phyloP scores from a whole-genome alignment of 2,888 invertebrate genomes.

The Trissonchulus latispiculum region DNA sequence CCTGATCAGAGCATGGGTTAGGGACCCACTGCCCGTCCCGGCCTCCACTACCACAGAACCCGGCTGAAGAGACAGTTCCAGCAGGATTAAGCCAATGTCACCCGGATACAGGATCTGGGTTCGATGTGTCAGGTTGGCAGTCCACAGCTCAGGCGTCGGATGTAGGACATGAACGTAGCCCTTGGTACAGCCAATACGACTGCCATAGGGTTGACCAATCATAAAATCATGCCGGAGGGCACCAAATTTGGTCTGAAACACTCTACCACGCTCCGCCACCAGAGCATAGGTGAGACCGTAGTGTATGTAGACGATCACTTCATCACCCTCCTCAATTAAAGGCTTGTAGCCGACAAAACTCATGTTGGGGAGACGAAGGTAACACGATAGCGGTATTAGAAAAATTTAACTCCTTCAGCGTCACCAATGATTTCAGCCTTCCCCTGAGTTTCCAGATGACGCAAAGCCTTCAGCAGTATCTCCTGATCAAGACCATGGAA shows the following conservation, averaged over 20 bases:
- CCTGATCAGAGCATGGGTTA: conserved; percentile 83
- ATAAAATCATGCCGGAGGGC: conserved; percentile 75
- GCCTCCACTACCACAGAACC: conserved; percentile 35
- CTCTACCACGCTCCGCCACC: conserved; percentile 68
- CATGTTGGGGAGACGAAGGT: too few relatives aligned
- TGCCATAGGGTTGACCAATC: conserved; percentile 71
- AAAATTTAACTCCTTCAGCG: conserved; percentile 89
- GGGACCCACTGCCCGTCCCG: conserved; percentile 92
- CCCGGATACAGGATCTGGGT: conserved; percentile 97
- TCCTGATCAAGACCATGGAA: conserved; percentile 75
- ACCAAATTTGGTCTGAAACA: conserved; percentile 82
- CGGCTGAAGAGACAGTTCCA: conserved; percentile 71
- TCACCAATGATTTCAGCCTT: conserved; percentile 82
- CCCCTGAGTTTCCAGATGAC: conserved; percentile 62
- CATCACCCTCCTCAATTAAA: conserved; percentile 72
- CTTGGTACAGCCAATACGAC: conserved; percentile 53
- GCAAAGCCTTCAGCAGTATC: conserved; percentile 68
- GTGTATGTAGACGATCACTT: conserved; percentile 76
- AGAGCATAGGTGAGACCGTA: conserved; percentile 69
- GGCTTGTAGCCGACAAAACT: conserved; percentile 27
- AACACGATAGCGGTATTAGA: conserved; percentile 54
- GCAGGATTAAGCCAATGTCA: conserved; percentile 82
- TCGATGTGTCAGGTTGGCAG: conserved; percentile 89
- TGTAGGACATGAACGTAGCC: conserved; percentile 81
- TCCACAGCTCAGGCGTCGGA: conserved; percentile 93